These are phyloP conservation scores for Meganola albula DNA, from an alignment of 2,888 invertebrate genomes.

Conservation along the genomic window DNA sequence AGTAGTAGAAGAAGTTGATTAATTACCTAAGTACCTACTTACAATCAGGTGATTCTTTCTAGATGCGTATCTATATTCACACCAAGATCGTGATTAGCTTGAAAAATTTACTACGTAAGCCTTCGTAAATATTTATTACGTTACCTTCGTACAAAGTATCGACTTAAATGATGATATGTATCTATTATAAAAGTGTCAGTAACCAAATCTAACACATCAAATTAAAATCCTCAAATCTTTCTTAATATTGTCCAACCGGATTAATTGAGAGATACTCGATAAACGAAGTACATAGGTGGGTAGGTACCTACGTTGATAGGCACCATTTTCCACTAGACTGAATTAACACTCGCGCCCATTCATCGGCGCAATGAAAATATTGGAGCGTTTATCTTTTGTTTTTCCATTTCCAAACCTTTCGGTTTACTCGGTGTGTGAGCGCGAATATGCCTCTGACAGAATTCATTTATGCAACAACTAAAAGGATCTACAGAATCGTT, in stretches of 20 bases:
- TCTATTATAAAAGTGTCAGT: constrained; percentile 1
- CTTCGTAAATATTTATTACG: not conserved
- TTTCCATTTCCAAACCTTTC: constrained; percentile 44
- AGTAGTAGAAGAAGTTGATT: no score
- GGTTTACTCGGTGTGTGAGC: constrained; percentile 41
- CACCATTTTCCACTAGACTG: constrained; percentile 55
- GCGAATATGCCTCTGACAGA: constrained; percentile 53
- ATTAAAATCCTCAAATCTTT: constrained; percentile 24
- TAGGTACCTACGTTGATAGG: constrained; percentile 15
- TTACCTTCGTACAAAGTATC: not conserved
- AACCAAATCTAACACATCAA: constrained; percentile 14
- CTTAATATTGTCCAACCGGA: constrained; percentile 41
- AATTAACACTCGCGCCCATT: constrained; percentile 60
- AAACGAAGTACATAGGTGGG: no score
- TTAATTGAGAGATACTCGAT: no score
- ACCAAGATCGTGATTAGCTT: no score
- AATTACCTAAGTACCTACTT: not conserved
- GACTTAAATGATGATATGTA: no score
- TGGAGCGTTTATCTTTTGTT: constrained; percentile 63
- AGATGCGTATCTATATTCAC: no score
- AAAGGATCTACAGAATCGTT: constrained; percentile 49
- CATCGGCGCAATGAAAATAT: constrained; percentile 69
- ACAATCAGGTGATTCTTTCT: no score
- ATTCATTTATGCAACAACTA: constrained; percentile 59
- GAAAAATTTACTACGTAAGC: no score